A percentile compares a stretch with the other conserved stretches of the same genome.
phyloP scores from a whole-genome alignment of 2,888 invertebrate species.

The Temnothorax unifasciatus region DNA sequence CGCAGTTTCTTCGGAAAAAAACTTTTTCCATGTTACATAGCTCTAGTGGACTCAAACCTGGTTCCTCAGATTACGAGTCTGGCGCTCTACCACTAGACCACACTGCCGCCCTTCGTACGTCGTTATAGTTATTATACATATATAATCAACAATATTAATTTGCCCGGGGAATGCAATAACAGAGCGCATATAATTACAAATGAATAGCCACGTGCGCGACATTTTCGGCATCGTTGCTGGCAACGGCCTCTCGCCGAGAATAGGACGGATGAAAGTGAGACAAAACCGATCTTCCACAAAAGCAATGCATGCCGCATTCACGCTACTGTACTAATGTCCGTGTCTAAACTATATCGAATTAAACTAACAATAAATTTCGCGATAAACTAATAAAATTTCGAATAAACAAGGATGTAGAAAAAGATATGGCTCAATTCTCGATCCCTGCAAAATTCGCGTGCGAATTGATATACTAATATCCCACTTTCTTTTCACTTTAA shows the following conservation, averaged over 20 bases:
- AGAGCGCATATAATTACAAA: conserved; percentile 32
- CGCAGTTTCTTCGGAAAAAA: too few relatives aligned
- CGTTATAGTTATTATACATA: not conserved
- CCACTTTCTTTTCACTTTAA: not conserved
- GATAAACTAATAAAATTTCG: not conserved
- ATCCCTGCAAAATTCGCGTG: not conserved
- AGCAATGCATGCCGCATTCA: not conserved
- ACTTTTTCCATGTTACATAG: too few relatives aligned
- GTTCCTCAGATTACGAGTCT: too few relatives aligned
- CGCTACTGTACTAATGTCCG: not conserved
- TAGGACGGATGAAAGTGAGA: conserved; percentile 31
- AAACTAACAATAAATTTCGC: not conserved
- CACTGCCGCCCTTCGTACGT: too few relatives aligned
- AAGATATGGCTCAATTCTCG: not conserved
- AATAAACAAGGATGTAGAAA: not conserved
- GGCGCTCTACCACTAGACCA: too few relatives aligned
- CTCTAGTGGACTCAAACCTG: too few relatives aligned
- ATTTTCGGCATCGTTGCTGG: conserved; percentile 38
- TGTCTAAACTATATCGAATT: not conserved
- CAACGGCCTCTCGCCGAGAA: conserved; percentile 23
- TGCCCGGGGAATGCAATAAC: conserved; percentile 7
- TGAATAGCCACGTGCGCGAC: conserved; percentile 1
- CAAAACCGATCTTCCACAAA: not conserved
- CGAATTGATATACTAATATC: not conserved
- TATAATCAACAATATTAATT: conserved; percentile 28